phyloP scores from a whole-genome alignment of 2,797 vertebrate species.

The Nothura maculosa region DNA sequence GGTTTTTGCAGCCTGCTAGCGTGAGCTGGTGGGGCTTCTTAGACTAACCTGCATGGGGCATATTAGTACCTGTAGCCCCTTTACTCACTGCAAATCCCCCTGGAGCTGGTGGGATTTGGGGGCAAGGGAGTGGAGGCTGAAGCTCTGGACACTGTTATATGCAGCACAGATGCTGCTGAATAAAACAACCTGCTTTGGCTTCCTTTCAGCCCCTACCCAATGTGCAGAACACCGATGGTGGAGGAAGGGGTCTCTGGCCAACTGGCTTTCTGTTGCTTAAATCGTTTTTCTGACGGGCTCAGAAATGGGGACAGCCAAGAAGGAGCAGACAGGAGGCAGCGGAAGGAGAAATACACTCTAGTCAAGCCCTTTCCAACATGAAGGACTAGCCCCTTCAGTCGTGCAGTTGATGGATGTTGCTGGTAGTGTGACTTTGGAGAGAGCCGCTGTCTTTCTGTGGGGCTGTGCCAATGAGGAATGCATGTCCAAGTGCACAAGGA shows the following conservation, averaged over 20 bases:
- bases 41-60: background rate
- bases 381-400: background rate
- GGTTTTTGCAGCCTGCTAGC: background rate
- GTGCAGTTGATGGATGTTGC: background rate
- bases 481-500: background rate
- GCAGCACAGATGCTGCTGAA: conserved; percentile 45
- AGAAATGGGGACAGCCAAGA: background rate
- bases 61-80: background rate
- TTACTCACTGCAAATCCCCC: background rate
- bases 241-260: conserved; percentile 2
- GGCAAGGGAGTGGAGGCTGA: background rate
- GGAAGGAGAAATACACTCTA: background rate
- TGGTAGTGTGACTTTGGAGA: background rate
- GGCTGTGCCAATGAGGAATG: background rate
- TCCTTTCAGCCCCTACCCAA: conserved; percentile 24
- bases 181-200: background rate
- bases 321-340: background rate
- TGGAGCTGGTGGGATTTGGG: conserved; percentile 6
- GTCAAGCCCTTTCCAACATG: background rate
- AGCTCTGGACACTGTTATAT: background rate
- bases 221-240: background rate
- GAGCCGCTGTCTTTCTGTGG: background rate
- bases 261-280: background rate
- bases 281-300: background rate
- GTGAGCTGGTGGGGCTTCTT: background rate